phyloP scores from a whole-genome alignment of 1,140 invertebrate genomes.

The Macrobrachium nipponense region DNA sequence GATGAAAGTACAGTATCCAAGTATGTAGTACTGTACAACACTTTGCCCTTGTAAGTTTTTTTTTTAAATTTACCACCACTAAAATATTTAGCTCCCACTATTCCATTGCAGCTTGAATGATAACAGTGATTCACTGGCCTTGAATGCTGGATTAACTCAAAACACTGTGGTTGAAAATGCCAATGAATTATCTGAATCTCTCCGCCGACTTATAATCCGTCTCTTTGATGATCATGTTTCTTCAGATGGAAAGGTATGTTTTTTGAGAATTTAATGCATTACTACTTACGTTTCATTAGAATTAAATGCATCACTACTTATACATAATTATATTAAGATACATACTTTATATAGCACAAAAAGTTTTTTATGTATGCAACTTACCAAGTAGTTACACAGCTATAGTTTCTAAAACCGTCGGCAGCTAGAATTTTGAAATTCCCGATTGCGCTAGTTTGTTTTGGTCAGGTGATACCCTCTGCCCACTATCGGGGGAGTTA shows the following conservation, averaged over 20 bases:
- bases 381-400: no score
- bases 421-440: no score
- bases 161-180: slow-evolving; percentile 23
- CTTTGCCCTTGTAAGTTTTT: not conserved
- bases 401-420: no score
- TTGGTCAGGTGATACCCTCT: no score
- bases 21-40: not conserved
- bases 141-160: slow-evolving; percentile 35
- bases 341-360: no score
- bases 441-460: no score
- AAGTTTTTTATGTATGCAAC: no score
- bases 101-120: slow-evolving; percentile 23
- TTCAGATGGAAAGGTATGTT: slow-evolving; percentile 26
- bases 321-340: no score
- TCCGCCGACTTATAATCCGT: slow-evolving; percentile 25
- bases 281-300: not conserved
- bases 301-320: not conserved
- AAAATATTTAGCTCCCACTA: no score
- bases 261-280: not conserved
- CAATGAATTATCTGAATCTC: slow-evolving; percentile 22
- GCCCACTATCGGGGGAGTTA: no score
- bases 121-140: slow-evolving; percentile 16
- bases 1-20: not conserved
- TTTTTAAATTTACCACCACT: not conserved
- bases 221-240: slow-evolving; percentile 30